Evolutionary conservation across 2,797 vertebrate species (phyloP), one percentile per base, ranked within the genome.

Genomic region (Numenius phaeopus): DNA sequence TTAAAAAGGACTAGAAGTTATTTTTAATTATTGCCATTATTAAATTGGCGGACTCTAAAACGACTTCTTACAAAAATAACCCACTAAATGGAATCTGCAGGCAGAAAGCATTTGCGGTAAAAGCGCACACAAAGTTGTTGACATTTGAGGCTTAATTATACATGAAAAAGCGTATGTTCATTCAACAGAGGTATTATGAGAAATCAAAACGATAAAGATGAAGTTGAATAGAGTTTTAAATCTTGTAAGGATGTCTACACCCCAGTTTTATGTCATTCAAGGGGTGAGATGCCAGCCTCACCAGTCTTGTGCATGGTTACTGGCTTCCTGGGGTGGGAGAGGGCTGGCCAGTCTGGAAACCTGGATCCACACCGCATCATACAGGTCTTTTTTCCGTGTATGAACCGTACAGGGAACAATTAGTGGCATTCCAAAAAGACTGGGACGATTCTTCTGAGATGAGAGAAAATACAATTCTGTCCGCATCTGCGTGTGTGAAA

Each of bases 301-400:
- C 99, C 99, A 99, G 98, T 99, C 99, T 87, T 99, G 99, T 12
- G 99, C 99, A 18, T 99, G 99, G 97, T 99, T 99, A 97, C 99
- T 99, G 69, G 99, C 99, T 97, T 99, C 99, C 97, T 99, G 99
- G 22, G 99, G 99, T 12, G 99, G 99, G 40, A 99, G 98, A 4
- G 99, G 99, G 87, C 99, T 99, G 76, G 99, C 99, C 76, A 99
- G 98, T n/a, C 99, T 98, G 90, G 99, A 99, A 19, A 99, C 99
- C 93, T 99, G 99, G 95, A 99, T 99, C 99, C 99, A 99, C 47
- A 99, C 99, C 0, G 99, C 99, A 47, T 99, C 99, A 9, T 99
- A 99, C 27, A 99, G 98, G 94, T 99, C 99, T 95, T 99, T 99
- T 91, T 99, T 99, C 89, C 99, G 98, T 7, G 99, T 99, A 96